Evolutionary conservation across 2,797 vertebrate species (phyloP), one percentile per base, ranked within the genome.

Genomic region (Chaetophractus vellerosus): DNA sequence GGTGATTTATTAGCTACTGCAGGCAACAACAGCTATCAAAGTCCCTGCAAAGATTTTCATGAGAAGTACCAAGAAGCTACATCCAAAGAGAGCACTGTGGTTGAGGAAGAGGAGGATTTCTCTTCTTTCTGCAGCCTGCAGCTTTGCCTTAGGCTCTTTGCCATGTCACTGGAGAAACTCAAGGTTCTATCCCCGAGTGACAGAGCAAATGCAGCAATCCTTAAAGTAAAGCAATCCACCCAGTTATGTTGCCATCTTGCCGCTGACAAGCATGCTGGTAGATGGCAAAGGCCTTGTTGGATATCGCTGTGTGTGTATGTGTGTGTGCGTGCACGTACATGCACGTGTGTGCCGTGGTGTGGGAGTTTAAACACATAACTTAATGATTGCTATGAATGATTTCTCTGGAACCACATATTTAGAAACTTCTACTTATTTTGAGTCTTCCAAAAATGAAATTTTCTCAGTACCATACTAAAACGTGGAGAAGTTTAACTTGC

Each of bases 151-250:
- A 0, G 87, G 91, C 10, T 82, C 75, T 0, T 0, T 72, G 84
- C 52, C 33, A 16, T 4, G 72, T 88, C 18, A 94, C 91, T 5
- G 95, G 98, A 78, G 89, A 94, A 36, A 12, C 31, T 18, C 38
- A 84, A 61, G 88, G 76, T 50, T 59, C 72, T 21, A 57, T 68
- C 26, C 59, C 64, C 33, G 68, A 26, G 14, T 15, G 1, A 83
- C 63, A 38, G 97, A 97, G 9, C 84, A 95, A 38, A 50, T 96
- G 0, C 94, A 98, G 96, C 95, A 98, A 57, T 98, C 98, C 0
- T 98, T 99, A 98, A 98, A 98, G 98, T 99, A 98, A 98, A 87
- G 38, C 33, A 3, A 7, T 23, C 23, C 31, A 5, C 23, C 61
- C 41, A 26, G 52, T 59, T 55, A 41, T 38, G 10, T 48, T 66